These are phyloP conservation scores for Lasioglossum pauxillum DNA, from an alignment of 2,888 invertebrate species.

Conservation along the genomic window DNA sequence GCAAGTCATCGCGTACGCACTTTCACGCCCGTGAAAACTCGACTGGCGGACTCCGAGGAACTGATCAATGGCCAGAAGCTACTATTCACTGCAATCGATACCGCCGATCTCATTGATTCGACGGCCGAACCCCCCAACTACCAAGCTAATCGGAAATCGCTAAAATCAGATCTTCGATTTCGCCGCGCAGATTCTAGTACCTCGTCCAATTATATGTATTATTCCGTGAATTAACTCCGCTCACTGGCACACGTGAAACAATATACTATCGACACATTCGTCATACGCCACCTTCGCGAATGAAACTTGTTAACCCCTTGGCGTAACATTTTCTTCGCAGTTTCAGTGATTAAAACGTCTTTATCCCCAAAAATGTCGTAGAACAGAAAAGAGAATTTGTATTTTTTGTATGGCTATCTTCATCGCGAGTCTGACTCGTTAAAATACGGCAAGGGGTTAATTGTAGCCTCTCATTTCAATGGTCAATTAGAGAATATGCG, in stretches of 20 bases:
- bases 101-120: conserved; percentile 15
- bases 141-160: background rate
- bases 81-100: background rate
- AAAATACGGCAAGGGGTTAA: background rate
- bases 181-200: background rate
- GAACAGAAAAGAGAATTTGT: too few species aligned
- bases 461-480: too few species aligned
- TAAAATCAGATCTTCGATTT: background rate
- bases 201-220: background rate
- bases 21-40: conserved; percentile 20
- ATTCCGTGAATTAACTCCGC: background rate
- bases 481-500: too few species aligned
- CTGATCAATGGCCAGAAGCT: conserved; percentile 43
- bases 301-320: background rate
- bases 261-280: background rate
- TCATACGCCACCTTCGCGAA: background rate
- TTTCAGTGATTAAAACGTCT: too few species aligned
- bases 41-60: conserved; percentile 20
- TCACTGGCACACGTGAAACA: background rate
- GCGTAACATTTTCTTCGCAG: too few species aligned
- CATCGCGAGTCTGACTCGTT: too few species aligned
- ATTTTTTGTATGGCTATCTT: too few species aligned
- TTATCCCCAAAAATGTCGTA: too few species aligned
- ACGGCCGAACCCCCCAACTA: background rate
- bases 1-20: conserved; percentile 18